These are phyloP conservation scores for Spisula solida DNA, from an alignment of 2,888 invertebrate species.

Conservation along the genomic window DNA sequence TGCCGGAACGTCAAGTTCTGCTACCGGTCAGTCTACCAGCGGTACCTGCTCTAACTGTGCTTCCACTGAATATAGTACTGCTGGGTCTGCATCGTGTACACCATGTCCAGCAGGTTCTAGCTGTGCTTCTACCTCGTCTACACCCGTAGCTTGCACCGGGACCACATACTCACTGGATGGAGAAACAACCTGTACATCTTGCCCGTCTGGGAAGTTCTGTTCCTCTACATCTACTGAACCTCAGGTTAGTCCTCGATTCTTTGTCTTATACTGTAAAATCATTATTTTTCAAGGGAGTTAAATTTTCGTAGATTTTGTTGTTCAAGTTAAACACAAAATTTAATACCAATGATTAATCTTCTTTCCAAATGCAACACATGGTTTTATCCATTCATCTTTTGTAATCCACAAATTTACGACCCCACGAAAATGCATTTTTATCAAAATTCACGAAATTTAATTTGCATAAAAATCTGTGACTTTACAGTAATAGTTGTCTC, in stretches of 20 bases:
- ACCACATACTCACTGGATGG: slow-evolving; percentile 78
- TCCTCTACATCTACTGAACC: slow-evolving; percentile 68
- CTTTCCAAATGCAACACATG: too few relatives aligned
- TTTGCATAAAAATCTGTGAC: too few relatives aligned
- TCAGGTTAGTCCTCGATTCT: slow-evolving; percentile 58
- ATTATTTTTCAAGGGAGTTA: too few relatives aligned
- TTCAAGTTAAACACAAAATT: too few relatives aligned
- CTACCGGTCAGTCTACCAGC: slow-evolving; percentile 52
- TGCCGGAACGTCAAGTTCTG: slow-evolving; percentile 75
- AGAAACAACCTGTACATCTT: slow-evolving; percentile 79
- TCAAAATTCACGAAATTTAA: too few relatives aligned
- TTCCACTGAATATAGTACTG: slow-evolving; percentile 70
- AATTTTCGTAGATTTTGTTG: too few relatives aligned
- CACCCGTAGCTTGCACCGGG: slow-evolving; percentile 72
- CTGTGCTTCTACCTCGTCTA: slow-evolving; percentile 71
- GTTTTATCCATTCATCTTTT: too few relatives aligned
- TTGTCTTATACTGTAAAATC: background rate
- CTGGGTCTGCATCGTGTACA: slow-evolving; percentile 77
- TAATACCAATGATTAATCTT: too few relatives aligned
- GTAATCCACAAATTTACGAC: too few relatives aligned
- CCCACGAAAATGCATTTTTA: too few relatives aligned
- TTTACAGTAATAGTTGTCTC: too few relatives aligned
- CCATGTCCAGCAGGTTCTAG: slow-evolving; percentile 82
- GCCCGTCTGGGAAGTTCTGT: slow-evolving; percentile 82
- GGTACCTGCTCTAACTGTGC: slow-evolving; percentile 73